A percentile compares a stretch with the other conserved stretches of the same genome.
These are phyloP conservation scores for Phoxinus dragarum DNA, from an alignment of 2,797 vertebrate species.

Conservation along the genomic window DNA sequence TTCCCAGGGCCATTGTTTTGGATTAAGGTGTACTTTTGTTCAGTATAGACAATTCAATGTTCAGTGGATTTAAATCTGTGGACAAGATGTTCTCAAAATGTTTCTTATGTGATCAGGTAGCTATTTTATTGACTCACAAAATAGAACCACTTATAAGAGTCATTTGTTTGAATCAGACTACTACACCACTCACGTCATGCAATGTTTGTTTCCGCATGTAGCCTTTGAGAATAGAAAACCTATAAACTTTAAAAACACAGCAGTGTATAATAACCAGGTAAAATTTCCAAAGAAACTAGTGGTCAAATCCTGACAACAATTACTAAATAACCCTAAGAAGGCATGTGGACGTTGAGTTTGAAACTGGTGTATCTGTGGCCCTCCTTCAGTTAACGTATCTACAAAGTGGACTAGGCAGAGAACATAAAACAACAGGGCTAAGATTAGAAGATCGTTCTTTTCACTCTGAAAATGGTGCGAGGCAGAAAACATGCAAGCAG, in stretches of 20 bases:
- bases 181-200: not conserved
- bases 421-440: slow-evolving; percentile 28
- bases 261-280: slow-evolving; percentile 16
- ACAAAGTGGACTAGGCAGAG: slow-evolving; percentile 27
- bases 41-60: slow-evolving; percentile 67
- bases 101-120: not conserved
- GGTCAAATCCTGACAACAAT: slow-evolving; percentile 53
- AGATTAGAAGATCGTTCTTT: slow-evolving; percentile 19
- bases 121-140: not conserved
- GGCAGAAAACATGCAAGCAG: slow-evolving; percentile 30
- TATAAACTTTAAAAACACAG: slow-evolving; percentile 17
- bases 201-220: not conserved
- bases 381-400: slow-evolving; percentile 38
- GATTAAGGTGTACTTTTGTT: slow-evolving; percentile 70
- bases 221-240: not conserved
- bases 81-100: slow-evolving; percentile 55
- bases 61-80: slow-evolving; percentile 70
- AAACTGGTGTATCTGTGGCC: slow-evolving; percentile 30
- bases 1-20: slow-evolving; percentile 63
- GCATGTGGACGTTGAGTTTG: slow-evolving; percentile 25
- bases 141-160: not conserved
- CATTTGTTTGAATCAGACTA: not conserved
- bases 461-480: slow-evolving; percentile 20
- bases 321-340: slow-evolving; percentile 39
- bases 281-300: not conserved